Percentiles rank a stretch among this genome's conserved stretches.
phyloP scores from a whole-genome alignment of 1,140 invertebrate species.

The Lepidurus couesii region DNA sequence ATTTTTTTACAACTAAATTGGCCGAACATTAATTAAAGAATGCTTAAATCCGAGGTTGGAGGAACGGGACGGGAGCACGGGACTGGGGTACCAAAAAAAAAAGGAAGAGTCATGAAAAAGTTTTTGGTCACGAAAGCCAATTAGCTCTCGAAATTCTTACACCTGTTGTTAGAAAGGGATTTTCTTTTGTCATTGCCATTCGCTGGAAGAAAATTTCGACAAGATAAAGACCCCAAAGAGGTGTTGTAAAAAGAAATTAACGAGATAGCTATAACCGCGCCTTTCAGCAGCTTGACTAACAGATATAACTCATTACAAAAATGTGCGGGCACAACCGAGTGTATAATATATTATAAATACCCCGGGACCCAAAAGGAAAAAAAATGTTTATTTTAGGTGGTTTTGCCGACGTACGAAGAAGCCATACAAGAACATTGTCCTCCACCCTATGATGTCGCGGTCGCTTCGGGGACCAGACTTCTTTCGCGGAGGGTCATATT shows the following conservation, averaged over 20 bases:
- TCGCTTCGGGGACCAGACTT: background rate
- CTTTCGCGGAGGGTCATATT: background rate
- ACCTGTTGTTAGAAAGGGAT: background rate
- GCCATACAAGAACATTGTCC: background rate
- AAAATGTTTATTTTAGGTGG: background rate
- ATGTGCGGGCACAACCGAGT: too few species aligned
- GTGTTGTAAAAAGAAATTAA: too few species aligned
- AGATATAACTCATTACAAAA: too few species aligned
- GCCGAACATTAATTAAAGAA: constrained; percentile 1
- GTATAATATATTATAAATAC: too few species aligned
- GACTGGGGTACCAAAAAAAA: background rate
- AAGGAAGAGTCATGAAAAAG: background rate
- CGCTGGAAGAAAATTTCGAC: too few species aligned
- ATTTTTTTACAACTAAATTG: constrained; percentile 5
- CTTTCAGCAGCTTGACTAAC: too few species aligned
- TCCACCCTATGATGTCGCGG: background rate
- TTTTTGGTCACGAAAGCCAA: background rate
- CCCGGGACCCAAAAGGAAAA: too few species aligned
- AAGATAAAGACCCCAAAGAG: too few species aligned
- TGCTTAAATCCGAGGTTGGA: background rate
- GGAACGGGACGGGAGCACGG: background rate
- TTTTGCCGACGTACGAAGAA: constrained; percentile 13
- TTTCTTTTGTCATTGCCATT: background rate
- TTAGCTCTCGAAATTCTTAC: background rate
- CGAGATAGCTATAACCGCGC: too few species aligned